Evolutionary conservation across 2,888 invertebrate species (phyloP).

Genomic region (Gymnocheta viridis): DNA sequence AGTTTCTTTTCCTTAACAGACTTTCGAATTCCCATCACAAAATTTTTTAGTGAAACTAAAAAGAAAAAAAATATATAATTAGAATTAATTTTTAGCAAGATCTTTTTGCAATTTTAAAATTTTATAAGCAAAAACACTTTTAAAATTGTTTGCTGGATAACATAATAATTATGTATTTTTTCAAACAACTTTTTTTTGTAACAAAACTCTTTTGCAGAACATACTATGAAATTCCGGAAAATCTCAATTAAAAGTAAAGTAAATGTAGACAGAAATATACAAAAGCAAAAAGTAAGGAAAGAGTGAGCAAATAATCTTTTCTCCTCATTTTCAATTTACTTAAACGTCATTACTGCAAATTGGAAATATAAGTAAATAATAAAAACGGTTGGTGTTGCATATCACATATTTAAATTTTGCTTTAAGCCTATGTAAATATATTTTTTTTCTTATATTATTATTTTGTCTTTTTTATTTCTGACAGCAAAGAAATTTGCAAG

Average conservation of each 20-base stretch:
- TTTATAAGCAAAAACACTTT: too few species aligned
- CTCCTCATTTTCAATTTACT: conserved; percentile 41
- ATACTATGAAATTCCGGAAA: conserved; percentile 19
- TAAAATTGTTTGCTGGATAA: too few species aligned
- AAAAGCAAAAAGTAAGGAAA: background rate
- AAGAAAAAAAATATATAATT: too few species aligned
- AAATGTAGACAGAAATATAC: conserved; percentile 2
- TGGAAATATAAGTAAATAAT: background rate
- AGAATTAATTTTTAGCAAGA: too few species aligned
- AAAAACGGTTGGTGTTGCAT: too few species aligned
- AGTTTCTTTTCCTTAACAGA: too few species aligned
- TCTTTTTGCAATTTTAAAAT: too few species aligned
- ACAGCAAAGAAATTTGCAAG: background rate
- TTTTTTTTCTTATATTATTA: too few species aligned
- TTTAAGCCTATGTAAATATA: background rate
- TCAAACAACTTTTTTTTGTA: conserved; percentile 16
- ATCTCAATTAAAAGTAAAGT: conserved; percentile 54
- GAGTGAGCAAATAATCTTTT: background rate
- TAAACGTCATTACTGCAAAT: conserved; percentile 45
- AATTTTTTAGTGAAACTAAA: too few species aligned
- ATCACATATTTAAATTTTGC: too few species aligned
- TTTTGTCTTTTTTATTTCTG: background rate
- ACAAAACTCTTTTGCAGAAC: conserved; percentile 44
- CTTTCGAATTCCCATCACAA: too few species aligned
- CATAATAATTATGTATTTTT: background rate